These are phyloP conservation scores for Pelecanus crispus DNA, from an alignment of 2,113 vertebrate species.

Conservation along the genomic window DNA sequence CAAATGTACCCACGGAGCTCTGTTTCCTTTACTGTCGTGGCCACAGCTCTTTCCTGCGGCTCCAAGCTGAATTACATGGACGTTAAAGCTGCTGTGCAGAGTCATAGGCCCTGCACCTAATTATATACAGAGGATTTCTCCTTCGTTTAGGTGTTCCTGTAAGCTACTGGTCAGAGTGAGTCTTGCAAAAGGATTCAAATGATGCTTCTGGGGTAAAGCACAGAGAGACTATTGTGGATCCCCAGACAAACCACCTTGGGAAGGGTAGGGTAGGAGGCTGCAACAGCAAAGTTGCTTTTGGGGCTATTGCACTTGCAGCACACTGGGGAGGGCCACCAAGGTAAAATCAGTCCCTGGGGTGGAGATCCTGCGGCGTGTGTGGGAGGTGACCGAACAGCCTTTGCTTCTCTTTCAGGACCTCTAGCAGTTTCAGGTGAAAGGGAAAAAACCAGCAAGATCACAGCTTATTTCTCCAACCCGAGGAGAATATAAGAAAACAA, in stretches of 20 bases:
- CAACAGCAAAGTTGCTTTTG: background rate
- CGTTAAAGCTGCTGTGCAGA: background rate
- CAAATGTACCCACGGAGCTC: background rate
- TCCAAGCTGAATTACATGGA: background rate
- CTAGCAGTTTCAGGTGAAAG: background rate
- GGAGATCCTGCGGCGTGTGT: background rate
- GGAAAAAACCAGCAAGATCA: background rate
- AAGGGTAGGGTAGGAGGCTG: background rate
- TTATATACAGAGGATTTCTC: background rate
- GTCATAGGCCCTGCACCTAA: background rate
- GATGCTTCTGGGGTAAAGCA: background rate
- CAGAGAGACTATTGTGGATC: accelerated
- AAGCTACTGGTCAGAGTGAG: background rate
- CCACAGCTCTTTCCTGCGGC: background rate
- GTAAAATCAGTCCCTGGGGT: background rate
- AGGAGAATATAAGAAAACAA: background rate
- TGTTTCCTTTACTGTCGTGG: background rate
- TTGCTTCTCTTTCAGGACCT: background rate
- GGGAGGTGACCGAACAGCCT: background rate
- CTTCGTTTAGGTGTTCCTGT: background rate
- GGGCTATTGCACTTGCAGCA: background rate
- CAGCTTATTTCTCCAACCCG: background rate
- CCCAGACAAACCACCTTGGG: background rate
- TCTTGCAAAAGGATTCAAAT: background rate
- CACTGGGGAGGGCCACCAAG: background rate